A percentile compares a stretch with the other conserved stretches of the same genome.
phyloP scores from a whole-genome alignment of 2,113 vertebrate species.

The Ploceus nigricollis region DNA sequence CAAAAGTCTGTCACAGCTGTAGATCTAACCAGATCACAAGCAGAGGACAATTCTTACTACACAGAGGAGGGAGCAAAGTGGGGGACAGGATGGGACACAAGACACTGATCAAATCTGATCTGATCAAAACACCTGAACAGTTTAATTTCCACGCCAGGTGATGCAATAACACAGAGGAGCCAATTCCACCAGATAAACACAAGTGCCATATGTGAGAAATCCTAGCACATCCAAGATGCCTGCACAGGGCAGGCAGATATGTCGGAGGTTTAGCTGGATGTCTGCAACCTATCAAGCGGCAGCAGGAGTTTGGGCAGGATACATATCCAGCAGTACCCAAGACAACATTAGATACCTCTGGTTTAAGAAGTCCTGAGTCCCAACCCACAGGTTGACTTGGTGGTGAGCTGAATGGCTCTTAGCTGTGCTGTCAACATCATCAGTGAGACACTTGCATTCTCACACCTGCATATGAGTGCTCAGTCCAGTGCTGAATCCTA shows the following conservation, averaged over 20 bases:
- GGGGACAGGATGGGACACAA: not conserved
- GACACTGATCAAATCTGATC: not conserved
- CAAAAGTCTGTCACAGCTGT: not conserved
- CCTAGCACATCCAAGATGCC: not conserved
- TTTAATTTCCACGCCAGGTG: not conserved
- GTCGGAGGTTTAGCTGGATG: not conserved
- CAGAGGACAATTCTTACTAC: not conserved
- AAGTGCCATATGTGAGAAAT: not conserved
- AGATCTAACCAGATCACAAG: not conserved
- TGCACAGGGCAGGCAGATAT: not conserved
- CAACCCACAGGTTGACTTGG: not conserved
- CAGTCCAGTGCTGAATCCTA: not conserved
- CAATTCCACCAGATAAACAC: not conserved
- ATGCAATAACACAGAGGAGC: not conserved
- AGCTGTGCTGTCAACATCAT: not conserved
- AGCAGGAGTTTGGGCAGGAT: not conserved
- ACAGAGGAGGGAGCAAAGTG: not conserved
- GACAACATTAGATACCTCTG: not conserved
- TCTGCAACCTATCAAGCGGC: not conserved
- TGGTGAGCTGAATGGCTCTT: not conserved
- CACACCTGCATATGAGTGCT: fast-evolving
- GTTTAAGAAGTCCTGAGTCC: not conserved
- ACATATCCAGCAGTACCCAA: not conserved
- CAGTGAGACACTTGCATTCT: not conserved
- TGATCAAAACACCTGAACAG: not conserved